phyloP scores from a whole-genome alignment of 2,888 invertebrate species.

The Phyllotreta striolata region DNA sequence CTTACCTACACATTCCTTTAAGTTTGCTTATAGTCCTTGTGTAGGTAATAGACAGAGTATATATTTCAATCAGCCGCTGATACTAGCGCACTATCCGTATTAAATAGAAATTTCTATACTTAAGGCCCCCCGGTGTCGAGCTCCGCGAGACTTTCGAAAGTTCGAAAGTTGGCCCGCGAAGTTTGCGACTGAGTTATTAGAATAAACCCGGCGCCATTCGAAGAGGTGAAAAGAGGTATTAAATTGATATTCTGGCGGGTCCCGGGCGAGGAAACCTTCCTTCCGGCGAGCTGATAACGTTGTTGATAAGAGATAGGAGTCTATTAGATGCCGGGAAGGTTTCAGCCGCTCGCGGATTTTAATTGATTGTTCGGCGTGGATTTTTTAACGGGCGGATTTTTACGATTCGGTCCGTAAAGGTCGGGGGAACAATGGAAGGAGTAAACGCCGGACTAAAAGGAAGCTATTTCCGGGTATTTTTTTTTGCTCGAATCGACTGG shows the following conservation, averaged over 20 bases:
- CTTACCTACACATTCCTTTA: no score
- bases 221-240: conserved; percentile 23
- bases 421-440: no score
- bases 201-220: conserved; percentile 23
- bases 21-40: neutral
- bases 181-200: conserved; percentile 34
- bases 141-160: conserved; percentile 24
- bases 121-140: conserved; percentile 11
- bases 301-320: conserved; percentile 7
- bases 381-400: no score
- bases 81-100: neutral
- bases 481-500: neutral
- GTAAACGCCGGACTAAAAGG: no score
- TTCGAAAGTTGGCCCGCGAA: conserved; percentile 33
- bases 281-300: conserved; percentile 9
- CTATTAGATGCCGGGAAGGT: neutral
- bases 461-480: neutral
- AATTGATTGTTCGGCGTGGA: no score
- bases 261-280: conserved; percentile 16
- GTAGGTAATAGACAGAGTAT: neutral
- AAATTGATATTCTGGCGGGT: conserved; percentile 27
- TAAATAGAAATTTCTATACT: conserved; percentile 19
- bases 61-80: no score
- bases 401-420: no score
- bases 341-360: no score